Evolutionary conservation across 2,113 vertebrate genomes (phyloP).

Genomic region (Misgurnus anguillicaudatus): DNA sequence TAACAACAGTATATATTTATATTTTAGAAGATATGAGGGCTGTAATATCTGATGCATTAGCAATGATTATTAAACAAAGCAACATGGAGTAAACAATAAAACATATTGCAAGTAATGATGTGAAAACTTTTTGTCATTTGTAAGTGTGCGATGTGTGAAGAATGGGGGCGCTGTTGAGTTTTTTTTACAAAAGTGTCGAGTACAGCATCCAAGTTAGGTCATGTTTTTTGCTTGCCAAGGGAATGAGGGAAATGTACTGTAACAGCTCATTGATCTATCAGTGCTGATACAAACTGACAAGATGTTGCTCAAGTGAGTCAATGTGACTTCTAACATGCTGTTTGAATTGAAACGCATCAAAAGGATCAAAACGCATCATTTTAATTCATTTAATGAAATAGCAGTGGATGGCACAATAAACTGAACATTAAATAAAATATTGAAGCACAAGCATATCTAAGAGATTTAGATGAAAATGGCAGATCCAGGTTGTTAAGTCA

Average conservation of each 20-base stretch:
- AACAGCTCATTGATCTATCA: neutral
- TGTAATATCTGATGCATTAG: no score
- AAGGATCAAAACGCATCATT: no score
- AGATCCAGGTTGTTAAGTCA: no score
- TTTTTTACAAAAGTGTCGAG: neutral
- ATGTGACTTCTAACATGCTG: neutral
- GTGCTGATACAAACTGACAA: neutral
- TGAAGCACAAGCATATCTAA: no score
- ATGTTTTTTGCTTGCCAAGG: constrained; percentile 5
- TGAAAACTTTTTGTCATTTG: neutral
- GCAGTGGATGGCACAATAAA: no score
- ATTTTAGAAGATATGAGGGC: no score
- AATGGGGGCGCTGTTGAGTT: neutral
- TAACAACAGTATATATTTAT: no score
- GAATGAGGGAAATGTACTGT: neutral
- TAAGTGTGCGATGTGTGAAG: neutral
- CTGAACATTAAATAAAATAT: no score
- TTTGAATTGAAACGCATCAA: neutral
- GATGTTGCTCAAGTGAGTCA: neutral
- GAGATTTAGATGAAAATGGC: no score
- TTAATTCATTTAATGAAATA: no score
- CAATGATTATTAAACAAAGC: no score
- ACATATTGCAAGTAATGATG: neutral
- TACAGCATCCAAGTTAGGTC: neutral
- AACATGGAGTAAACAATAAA: no score